Base-by-base conservation (phyloP, 2,888 invertebrate species). In the Trachelus tabidus region DNA sequence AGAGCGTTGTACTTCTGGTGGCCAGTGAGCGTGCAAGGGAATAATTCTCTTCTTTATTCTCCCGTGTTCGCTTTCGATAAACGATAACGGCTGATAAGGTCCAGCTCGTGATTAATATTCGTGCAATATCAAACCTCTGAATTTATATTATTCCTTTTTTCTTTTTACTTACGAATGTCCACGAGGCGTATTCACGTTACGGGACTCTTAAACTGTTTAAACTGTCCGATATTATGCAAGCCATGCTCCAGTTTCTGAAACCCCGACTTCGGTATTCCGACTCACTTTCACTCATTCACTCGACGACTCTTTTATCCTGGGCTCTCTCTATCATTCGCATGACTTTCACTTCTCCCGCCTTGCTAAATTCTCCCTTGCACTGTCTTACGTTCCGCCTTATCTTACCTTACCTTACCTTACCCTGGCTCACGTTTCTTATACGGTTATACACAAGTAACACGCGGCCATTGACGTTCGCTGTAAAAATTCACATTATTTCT, bases 211-310 rank as follows among this genome's bases (percentile, higher is more conserved):
- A 87, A 86, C 86, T 79, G 85, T 85, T 87, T 80, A 82, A 85
- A 84, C 84, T 86, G 89, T 84, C 86, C 87, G 86, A 87, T 85
- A 89, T 90, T 90, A 90, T 89, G 90, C 90, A 90, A 90, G 87
- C 76, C 82, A 35, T 90, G 90, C 90, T 90, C 90, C 87, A 90
- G 90, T 90, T 90, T 89, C 88, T 56, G 23, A 87, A 84, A 87
- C 86, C 83, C 84, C 83, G 81, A 85, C 85, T 85, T 86, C 84
- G 88, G 86, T 88, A 89, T 89, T 88, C 86, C 89, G 83, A 83
- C 87, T 89, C 87, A 90, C 90, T 90, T 90, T 90, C 90, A 89
- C 90, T 90, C 90, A 90, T 89, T 89, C 90, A 89, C 87, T 84
- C 83, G 82, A 77, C 80, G 80, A 75, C 76, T 78, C 81, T 81